Conservation (phyloP, 2,113 vertebrate genomes). For the Corvus cornix region DNA sequence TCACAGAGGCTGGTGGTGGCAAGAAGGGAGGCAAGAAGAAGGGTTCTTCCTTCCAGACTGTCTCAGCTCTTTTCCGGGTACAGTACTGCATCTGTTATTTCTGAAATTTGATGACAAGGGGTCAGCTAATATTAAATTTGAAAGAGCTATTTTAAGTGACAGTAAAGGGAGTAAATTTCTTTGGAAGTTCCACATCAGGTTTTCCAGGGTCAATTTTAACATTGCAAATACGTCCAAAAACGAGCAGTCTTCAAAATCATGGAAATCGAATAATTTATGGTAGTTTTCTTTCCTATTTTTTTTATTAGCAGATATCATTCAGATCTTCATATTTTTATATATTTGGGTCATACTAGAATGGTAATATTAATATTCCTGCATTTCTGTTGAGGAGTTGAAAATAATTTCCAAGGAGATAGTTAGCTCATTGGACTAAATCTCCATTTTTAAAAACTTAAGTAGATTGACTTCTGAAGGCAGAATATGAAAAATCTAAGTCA, state of each 20-base stretch:
- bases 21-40: slow-evolving; percentile 49
- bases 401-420: neutral
- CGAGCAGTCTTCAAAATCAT: neutral
- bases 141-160: neutral
- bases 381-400: neutral
- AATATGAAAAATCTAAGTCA: neutral
- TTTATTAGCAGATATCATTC: neutral
- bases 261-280: neutral
- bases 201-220: neutral
- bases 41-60: slow-evolving; percentile 47
- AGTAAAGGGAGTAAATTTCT: neutral
- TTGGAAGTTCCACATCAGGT: neutral
- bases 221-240: neutral
- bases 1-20: neutral
- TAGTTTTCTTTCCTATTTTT: neutral
- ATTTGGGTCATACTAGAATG: neutral
- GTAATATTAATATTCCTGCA: neutral
- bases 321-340: neutral
- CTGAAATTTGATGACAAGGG: neutral
- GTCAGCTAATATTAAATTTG: neutral
- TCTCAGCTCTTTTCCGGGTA: slow-evolving; percentile 67
- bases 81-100: neutral
- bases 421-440: neutral
- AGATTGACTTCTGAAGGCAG: neutral
- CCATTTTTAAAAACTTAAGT: neutral